A percentile compares a stretch with the other conserved stretches of the same genome.
Conservation (phyloP, 2,113 vertebrate genomes). For the Bujurquina vittata region DNA sequence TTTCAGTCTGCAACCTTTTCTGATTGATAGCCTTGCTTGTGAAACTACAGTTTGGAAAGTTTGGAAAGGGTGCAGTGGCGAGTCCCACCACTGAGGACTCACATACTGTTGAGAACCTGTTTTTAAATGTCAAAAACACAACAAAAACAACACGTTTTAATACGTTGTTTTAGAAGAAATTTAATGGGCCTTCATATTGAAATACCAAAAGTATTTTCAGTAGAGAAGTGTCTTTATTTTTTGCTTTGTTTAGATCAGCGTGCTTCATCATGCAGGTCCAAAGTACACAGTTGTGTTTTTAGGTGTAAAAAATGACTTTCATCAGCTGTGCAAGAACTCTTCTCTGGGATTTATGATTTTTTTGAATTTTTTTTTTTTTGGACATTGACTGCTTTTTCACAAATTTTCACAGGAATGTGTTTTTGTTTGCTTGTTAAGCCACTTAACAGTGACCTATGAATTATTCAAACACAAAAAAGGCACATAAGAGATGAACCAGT, state of each 20-base stretch:
- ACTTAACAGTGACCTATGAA: background rate
- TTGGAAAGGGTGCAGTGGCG: background rate
- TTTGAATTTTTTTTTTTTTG: background rate
- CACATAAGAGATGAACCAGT: background rate
- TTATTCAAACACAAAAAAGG: too few relatives aligned
- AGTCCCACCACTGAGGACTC: background rate
- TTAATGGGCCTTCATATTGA: background rate
- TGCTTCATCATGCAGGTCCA: background rate
- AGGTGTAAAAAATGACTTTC: background rate
- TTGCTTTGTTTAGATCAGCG: background rate
- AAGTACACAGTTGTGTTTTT: background rate
- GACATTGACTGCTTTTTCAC: background rate
- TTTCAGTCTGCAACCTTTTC: conserved; percentile 29
- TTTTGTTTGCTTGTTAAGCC: background rate
- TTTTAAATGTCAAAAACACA: background rate
- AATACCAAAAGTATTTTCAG: background rate
- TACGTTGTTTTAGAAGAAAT: background rate
- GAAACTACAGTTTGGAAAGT: conserved; percentile 7
- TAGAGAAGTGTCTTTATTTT: background rate
- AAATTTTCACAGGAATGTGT: background rate
- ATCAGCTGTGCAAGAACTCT: background rate
- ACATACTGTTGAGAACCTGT: background rate
- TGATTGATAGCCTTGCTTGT: conserved; percentile 45
- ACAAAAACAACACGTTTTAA: background rate
- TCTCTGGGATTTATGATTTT: background rate